Evolutionary conservation across 2,797 vertebrate genomes (phyloP).

Genomic region (Paedocypris micromegethes): DNA sequence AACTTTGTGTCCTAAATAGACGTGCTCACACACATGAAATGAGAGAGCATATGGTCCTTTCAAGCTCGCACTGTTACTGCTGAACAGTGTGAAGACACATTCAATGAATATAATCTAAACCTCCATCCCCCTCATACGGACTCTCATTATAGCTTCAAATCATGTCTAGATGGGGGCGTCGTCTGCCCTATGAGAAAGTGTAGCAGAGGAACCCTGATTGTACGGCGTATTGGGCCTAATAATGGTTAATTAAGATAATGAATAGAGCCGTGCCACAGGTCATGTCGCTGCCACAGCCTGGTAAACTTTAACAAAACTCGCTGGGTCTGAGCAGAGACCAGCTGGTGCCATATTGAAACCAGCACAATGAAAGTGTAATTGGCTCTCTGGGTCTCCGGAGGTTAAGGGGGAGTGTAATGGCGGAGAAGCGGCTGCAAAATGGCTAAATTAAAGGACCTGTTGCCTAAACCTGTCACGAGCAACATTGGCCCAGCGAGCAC

Average conservation of each 20-base stretch:
- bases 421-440: conserved; percentile 21
- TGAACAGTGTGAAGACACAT: conserved; percentile 24
- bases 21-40: conserved; percentile 50
- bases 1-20: conserved; percentile 56
- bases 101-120: conserved; percentile 51
- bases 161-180: conserved; percentile 28
- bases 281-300: conserved; percentile 54
- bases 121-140: conserved; percentile 55
- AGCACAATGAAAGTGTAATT: conserved; percentile 56
- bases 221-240: conserved; percentile 73
- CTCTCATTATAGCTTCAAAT: conserved; percentile 68
- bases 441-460: conserved; percentile 13
- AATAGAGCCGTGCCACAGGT: conserved; percentile 66
- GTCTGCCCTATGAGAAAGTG: conserved; percentile 46
- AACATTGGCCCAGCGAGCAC: no score
- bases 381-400: conserved; percentile 43
- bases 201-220: conserved; percentile 67
- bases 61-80: conserved; percentile 48
- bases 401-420: conserved; percentile 30
- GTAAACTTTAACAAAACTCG: conserved; percentile 70
- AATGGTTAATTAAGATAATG: conserved; percentile 81
- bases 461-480: neutral
- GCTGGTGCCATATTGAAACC: conserved; percentile 64
- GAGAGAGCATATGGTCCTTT: conserved; percentile 74
- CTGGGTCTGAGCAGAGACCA: conserved; percentile 58